Evolutionary conservation across 2,797 vertebrate species (phyloP).

Genomic region (Harpagifer antarcticus): DNA sequence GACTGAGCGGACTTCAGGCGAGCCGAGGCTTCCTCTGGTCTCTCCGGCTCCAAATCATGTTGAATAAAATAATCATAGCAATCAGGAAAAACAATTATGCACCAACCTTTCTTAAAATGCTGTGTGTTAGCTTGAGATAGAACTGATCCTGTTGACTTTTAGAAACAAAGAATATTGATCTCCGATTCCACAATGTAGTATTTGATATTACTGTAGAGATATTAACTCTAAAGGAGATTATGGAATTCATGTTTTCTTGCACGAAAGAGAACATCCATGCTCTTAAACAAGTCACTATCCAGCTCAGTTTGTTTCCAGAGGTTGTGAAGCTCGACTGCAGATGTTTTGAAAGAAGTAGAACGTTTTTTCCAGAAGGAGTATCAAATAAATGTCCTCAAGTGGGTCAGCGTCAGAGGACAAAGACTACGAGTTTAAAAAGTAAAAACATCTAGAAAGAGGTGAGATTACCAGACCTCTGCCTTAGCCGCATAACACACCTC

Average conservation of each 20-base stretch:
- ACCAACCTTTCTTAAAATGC: not conserved
- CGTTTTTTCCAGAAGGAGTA: too few species aligned
- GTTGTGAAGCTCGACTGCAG: not conserved
- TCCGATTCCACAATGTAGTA: not conserved
- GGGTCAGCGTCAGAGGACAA: not conserved
- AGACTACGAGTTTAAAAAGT: not conserved
- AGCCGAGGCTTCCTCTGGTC: slow-evolving; percentile 7
- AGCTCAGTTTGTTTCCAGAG: not conserved
- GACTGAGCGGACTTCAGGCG: too few species aligned
- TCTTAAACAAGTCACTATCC: not conserved
- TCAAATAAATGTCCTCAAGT: not conserved
- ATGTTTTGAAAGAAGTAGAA: not conserved
- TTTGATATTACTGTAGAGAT: not conserved
- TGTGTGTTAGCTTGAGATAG: not conserved
- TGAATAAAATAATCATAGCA: not conserved
- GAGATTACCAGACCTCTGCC: not conserved
- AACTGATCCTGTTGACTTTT: not conserved
- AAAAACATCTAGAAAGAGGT: too few species aligned
- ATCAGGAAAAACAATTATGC: not conserved
- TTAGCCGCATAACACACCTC: not conserved
- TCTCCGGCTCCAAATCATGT: not conserved
- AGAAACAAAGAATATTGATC: not conserved
- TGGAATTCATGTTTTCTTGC: not conserved
- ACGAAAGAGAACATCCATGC: not conserved
- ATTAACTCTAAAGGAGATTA: not conserved